Percentiles rank a stretch among this genome's conserved stretches.
Conservation (phyloP, 1,140 invertebrate genomes). For the Protaetia brevitarsis region DNA sequence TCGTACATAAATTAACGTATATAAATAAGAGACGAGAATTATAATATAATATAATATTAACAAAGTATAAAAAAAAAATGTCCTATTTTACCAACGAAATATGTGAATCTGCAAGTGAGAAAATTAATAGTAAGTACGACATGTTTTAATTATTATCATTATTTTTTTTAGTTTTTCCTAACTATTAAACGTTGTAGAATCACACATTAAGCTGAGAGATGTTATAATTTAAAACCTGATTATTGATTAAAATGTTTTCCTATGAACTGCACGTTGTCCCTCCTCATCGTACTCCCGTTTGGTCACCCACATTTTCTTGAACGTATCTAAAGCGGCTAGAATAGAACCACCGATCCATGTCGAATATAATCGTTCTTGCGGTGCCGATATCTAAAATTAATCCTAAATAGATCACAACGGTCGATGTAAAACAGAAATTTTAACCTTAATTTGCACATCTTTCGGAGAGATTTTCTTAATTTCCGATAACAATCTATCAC, state of each 20-base stretch:
- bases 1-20: constrained; percentile 9
- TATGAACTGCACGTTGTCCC: constrained; percentile 87
- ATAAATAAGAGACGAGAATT: background rate
- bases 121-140: no score
- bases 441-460: constrained; percentile 96
- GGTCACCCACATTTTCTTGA: constrained; percentile 99
- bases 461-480: constrained; percentile 92
- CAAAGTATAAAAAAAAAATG: constrained; percentile 14
- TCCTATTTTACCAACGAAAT: background rate
- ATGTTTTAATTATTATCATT: no score
- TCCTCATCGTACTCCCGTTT: constrained; percentile 97
- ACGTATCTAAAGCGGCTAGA: constrained; percentile 97
- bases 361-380: constrained; percentile 95
- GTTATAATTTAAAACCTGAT: background rate
- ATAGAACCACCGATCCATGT: constrained; percentile 99
- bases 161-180: no score
- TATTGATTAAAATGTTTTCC: constrained; percentile 86
- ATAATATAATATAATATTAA: no score
- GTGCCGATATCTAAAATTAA: constrained; percentile 81
- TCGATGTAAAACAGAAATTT: constrained; percentile 25
- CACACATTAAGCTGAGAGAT: constrained; percentile 13
- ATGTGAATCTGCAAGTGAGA: constrained; percentile 5
- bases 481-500: constrained; percentile 90
- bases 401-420: background rate
- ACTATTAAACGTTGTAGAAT: constrained; percentile 16